Evolutionary conservation across 2,113 vertebrate genomes (phyloP).

Genomic region (Pelecanus crispus): DNA sequence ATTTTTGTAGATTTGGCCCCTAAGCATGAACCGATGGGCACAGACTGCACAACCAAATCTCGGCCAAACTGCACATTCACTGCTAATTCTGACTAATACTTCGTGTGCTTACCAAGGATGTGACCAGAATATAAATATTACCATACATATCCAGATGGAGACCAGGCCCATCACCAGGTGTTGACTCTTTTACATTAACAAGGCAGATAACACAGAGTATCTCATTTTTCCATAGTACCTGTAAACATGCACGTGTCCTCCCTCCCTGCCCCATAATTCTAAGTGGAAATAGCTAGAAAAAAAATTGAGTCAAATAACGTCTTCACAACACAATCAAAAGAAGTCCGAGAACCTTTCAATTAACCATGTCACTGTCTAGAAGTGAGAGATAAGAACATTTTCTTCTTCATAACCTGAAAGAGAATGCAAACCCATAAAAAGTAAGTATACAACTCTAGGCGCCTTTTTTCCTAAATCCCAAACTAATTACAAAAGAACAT

Average conservation of each 20-base stretch:
- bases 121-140: background rate
- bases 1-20: background rate
- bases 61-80: rapidly evolving
- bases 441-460: background rate
- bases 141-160: background rate
- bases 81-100: background rate
- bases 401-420: background rate
- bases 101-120: background rate
- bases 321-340: background rate
- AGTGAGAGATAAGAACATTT: background rate
- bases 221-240: background rate
- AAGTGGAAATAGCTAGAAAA: background rate
- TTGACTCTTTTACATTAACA: background rate
- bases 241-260: background rate
- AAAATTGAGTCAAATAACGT: background rate
- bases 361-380: background rate
- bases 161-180: background rate
- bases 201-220: background rate
- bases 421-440: background rate
- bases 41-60: background rate
- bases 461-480: background rate
- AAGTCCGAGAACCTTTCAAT: no score
- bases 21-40: background rate
- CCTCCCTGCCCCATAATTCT: background rate
- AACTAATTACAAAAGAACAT: background rate